Conservation (phyloP, 2,113 vertebrate genomes). For the Burhinus bistriatus region DNA sequence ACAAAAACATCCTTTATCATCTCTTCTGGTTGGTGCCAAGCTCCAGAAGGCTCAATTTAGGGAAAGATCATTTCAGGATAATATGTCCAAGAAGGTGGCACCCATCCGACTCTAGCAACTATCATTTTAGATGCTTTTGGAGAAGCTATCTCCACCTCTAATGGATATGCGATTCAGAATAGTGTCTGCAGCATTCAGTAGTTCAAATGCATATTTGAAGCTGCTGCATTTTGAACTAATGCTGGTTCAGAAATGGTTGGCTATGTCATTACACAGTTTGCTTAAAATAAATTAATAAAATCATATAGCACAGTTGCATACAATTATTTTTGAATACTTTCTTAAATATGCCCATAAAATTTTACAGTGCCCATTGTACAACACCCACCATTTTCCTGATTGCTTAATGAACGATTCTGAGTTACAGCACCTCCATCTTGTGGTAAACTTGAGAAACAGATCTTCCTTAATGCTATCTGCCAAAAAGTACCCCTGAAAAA, state of each 20-base stretch:
- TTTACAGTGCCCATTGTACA: not conserved
- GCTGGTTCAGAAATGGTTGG: not conserved
- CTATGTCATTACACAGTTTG: not conserved
- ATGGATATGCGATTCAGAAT: not conserved
- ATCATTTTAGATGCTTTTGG: not conserved
- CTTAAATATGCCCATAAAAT: not conserved
- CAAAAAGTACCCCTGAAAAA: not conserved
- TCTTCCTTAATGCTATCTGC: not conserved
- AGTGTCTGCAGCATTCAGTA: not conserved
- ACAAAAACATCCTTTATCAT: not conserved
- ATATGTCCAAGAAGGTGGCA: not conserved
- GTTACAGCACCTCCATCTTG: conserved; percentile 61
- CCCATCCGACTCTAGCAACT: not conserved
- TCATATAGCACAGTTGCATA: not conserved
- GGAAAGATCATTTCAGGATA: not conserved
- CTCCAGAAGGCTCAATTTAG: not conserved
- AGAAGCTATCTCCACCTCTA: not conserved
- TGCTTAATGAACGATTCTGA: not conserved
- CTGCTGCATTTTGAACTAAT: not conserved
- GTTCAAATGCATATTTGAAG: not conserved
- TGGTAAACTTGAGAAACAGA: conserved; percentile 36
- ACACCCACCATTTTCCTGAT: not conserved
- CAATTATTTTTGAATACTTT: conserved; percentile 10
- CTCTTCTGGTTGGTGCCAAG: not conserved
- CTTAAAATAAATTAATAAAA: conserved; percentile 28